phyloP scores from a whole-genome alignment of 1,140 invertebrate species.

The Rhagoletis zephyria region DNA sequence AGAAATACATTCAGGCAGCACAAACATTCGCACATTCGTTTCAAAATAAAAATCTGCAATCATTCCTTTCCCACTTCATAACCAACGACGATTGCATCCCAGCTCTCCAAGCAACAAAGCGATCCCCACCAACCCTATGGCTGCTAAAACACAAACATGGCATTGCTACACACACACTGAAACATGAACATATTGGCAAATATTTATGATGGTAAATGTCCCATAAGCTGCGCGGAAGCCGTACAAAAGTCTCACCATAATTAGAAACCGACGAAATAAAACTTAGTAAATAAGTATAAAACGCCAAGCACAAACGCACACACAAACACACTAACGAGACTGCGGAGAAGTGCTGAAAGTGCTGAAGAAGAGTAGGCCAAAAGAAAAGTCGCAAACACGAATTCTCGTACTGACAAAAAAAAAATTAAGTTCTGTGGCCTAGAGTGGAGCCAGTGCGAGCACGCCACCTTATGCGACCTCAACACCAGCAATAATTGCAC shows the following conservation, averaged over 20 bases:
- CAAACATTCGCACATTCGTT: not conserved
- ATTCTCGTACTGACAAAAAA: not conserved
- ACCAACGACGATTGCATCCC: not conserved
- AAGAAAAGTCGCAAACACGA: not conserved
- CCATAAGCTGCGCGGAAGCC: conserved; percentile 45
- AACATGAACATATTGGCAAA: no score
- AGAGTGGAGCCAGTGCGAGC: not conserved
- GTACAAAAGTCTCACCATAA: conserved; percentile 50
- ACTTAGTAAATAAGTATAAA: conserved; percentile 62
- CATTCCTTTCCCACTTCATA: not conserved
- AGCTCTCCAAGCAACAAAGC: not conserved
- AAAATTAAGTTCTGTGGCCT: not conserved
- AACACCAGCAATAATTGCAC: not conserved
- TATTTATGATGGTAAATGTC: conserved; percentile 23
- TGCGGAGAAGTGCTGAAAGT: conserved; percentile 54
- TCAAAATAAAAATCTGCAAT: not conserved
- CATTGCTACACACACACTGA: no score
- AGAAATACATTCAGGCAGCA: not conserved
- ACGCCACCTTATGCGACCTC: conserved; percentile 13
- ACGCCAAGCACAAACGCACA: no score
- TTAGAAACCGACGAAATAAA: conserved; percentile 60
- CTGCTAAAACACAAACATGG: not conserved
- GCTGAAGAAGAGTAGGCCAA: conserved; percentile 43
- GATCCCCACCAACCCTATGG: not conserved
- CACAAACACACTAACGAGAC: conserved; percentile 53